Evolutionary conservation across 2,113 vertebrate genomes (phyloP), one percentile per base, ranked within the genome.

Genomic region (Cryptomyrus ogoouensis): DNA sequence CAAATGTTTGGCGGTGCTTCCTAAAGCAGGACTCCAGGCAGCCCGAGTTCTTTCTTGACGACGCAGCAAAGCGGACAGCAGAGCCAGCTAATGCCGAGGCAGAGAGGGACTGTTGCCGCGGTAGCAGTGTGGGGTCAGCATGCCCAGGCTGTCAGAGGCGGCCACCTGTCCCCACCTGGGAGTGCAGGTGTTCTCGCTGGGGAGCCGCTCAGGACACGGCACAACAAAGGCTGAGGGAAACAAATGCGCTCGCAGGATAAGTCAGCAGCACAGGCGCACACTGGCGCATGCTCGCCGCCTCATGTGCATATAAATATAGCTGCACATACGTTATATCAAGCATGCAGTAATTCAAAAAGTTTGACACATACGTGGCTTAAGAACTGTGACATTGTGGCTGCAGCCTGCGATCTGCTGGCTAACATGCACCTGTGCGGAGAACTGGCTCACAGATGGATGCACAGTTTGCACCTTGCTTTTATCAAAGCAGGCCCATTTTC

Each of bases 1-100:
- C 92, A 89, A 89, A 90, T 93, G 88, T 89, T 93, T 91, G 93
- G 92, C 93, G 46, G 27, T 70, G 35, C 39, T 31, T 47, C 44
- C 74, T 66, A 24, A 85, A 42, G 53, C 52, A 27, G 49, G 53
- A 39, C 70, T 24, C 70, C 12, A 47, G 77, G 90, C 49, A 88
- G 89, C 88, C 77, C 31, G 91, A 91, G 92, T 93, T 92, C 92
- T 87, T 80, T 88, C 56, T 27, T 90, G 89, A 89, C 9, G 42
- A 91, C 47, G 84, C 90, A 90, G 91, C 92, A 94, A 93, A 95
- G 93, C 31, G 91, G 92, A 91, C 91, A 42, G 89, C 90, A 92
- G 87, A 84, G 91, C 91, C 91, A 90, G 92, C 91, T 94, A 95
- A 95, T 94, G 93, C 92, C 56, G 47, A 31, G 58, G 91, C 83